Evolutionary conservation across 2,888 invertebrate species (phyloP).

Genomic region (Oconnorella tubifera): DNA sequence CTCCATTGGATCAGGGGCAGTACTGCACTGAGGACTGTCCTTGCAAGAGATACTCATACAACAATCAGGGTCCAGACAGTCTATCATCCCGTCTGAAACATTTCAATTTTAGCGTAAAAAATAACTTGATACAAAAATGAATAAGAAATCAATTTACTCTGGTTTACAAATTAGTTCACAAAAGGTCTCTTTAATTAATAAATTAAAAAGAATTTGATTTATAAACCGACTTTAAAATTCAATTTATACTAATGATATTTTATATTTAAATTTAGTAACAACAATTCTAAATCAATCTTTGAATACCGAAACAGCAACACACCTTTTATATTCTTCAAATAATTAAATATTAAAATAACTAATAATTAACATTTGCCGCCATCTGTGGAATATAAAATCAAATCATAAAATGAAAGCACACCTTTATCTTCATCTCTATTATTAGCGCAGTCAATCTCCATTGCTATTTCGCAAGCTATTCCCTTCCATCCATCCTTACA

Average conservation of each 20-base stretch:
- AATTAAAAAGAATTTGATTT: too few relatives aligned
- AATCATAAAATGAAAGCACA: constrained; percentile 58
- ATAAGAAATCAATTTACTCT: neutral
- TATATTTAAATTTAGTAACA: too few relatives aligned
- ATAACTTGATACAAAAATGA: neutral
- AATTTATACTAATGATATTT: too few relatives aligned
- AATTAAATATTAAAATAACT: too few relatives aligned
- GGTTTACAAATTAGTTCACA: neutral
- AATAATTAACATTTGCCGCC: too few relatives aligned
- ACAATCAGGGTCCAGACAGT: constrained; percentile 98
- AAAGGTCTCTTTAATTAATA: neutral
- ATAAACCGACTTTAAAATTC: too few relatives aligned
- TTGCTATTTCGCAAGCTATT: constrained; percentile 83
- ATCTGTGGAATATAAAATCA: too few relatives aligned
- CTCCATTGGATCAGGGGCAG: constrained; percentile 93
- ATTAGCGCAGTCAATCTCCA: constrained; percentile 91
- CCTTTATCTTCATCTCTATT: constrained; percentile 95
- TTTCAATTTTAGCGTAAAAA: neutral
- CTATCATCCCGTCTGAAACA: constrained; percentile 85
- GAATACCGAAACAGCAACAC: too few relatives aligned
- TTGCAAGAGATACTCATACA: constrained; percentile 75
- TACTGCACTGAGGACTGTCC: constrained; percentile 89
- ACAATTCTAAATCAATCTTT: too few relatives aligned
- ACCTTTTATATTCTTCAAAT: too few relatives aligned
- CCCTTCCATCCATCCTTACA: constrained; percentile 94